A percentile compares a stretch with the other conserved stretches of the same genome.
Evolutionary conservation across 2,113 vertebrate species (phyloP).

Genomic region (Dicaeum eximium): DNA sequence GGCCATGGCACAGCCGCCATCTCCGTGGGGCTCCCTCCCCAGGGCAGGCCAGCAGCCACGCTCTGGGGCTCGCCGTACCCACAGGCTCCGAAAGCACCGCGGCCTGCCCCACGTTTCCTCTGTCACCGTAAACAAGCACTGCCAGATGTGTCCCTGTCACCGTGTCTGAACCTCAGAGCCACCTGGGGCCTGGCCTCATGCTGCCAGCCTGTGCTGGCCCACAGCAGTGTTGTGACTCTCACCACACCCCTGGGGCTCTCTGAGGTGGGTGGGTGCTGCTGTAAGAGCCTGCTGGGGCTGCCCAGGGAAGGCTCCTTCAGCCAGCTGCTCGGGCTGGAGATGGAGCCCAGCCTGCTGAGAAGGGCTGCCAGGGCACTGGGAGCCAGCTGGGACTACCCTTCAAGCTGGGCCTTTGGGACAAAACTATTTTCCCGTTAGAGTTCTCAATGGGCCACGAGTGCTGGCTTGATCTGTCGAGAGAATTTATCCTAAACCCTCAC

Average conservation of each 20-base stretch:
- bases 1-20: not conserved
- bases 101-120: not conserved
- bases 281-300: not conserved
- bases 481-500: not conserved
- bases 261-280: accelerated
- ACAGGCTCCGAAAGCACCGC: accelerated
- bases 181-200: accelerated
- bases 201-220: not conserved
- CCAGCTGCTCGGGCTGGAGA: accelerated
- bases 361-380: not conserved
- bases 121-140: not conserved
- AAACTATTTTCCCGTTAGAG: not conserved
- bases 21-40: accelerated
- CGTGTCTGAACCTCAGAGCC: not conserved
- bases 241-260: accelerated
- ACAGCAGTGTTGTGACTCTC: accelerated
- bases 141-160: accelerated
- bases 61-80: accelerated
- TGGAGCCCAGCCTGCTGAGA: not conserved
- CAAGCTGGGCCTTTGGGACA: not conserved
- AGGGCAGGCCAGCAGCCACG: accelerated
- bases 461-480: not conserved
- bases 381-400: not conserved
- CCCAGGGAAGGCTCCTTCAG: accelerated
- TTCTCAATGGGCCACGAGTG: not conserved